A percentile compares a stretch with the other conserved stretches of the same genome.
Evolutionary conservation across 2,113 vertebrate species (phyloP).

Genomic region (Syrrhaptes paradoxus): DNA sequence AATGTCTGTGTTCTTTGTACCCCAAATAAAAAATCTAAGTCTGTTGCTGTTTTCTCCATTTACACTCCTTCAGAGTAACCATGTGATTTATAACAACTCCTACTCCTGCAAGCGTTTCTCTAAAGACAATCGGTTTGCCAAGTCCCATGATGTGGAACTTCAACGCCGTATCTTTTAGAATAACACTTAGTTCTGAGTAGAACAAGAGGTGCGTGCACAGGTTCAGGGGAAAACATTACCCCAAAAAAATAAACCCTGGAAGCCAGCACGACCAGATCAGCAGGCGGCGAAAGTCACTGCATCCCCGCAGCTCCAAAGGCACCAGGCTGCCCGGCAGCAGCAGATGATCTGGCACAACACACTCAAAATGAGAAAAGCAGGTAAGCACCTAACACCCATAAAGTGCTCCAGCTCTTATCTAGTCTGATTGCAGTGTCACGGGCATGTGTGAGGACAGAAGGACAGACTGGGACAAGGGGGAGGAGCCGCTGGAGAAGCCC

Average conservation of each 20-base stretch:
- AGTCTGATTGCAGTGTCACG: rapidly evolving
- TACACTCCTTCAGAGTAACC: neutral
- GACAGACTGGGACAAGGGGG: rapidly evolving
- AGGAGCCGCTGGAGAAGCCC: rapidly evolving
- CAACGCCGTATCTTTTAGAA: neutral
- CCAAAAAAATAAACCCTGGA: neutral
- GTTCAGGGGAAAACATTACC: rapidly evolving
- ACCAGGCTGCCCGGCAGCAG: neutral
- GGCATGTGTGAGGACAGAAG: rapidly evolving
- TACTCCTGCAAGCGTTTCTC: neutral
- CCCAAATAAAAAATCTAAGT: neutral
- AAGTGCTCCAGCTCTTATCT: rapidly evolving
- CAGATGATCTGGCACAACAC: neutral
- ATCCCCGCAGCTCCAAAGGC: neutral
- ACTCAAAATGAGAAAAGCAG: rapidly evolving
- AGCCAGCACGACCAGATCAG: neutral
- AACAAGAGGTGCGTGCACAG: neutral
- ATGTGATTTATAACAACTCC: neutral
- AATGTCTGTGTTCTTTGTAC: neutral
- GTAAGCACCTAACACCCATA: neutral
- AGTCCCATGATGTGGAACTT: neutral
- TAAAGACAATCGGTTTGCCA: neutral
- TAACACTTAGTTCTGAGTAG: neutral
- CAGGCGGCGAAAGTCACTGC: rapidly evolving
- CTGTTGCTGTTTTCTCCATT: neutral